Percentiles rank a stretch among this genome's conserved stretches.
phyloP scores from a whole-genome alignment of 2,113 vertebrate species.

The Pampusana beccarii region DNA sequence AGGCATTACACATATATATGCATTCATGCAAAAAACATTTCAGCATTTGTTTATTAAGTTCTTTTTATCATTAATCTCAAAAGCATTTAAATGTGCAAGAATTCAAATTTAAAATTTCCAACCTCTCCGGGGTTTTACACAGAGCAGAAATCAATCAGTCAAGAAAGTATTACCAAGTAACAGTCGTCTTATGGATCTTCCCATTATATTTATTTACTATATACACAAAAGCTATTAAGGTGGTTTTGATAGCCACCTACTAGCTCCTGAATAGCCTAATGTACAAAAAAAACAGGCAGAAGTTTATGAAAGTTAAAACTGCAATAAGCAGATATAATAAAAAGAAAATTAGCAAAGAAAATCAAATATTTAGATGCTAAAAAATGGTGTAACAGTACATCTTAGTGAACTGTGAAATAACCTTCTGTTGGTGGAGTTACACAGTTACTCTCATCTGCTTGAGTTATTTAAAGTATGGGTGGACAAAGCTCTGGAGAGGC shows the following conservation, averaged over 20 bases:
- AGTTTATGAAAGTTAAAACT: neutral
- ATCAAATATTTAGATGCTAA: neutral
- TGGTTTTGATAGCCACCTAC: neutral
- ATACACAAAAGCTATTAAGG: neutral
- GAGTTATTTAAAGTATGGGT: neutral
- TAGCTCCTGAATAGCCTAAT: neutral
- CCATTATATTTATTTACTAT: neutral
- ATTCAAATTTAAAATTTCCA: constrained; percentile 28
- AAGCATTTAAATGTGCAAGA: constrained; percentile 17
- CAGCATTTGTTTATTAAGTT: constrained; percentile 18
- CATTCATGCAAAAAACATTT: constrained; percentile 1
- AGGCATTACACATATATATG: neutral
- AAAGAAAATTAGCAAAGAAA: neutral
- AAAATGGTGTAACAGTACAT: neutral
- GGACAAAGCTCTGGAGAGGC: neutral
- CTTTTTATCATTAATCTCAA: neutral
- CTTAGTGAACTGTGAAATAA: neutral
- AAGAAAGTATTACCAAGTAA: constrained; percentile 1
- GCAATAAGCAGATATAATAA: neutral
- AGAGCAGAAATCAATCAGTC: constrained; percentile 32
- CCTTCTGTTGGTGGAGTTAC: neutral
- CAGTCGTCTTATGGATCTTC: neutral
- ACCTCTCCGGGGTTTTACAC: neutral
- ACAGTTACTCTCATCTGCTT: neutral
- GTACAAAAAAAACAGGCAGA: neutral